phyloP scores from a whole-genome alignment of 2,888 invertebrate genomes.

The Habrosyne pyritoides region DNA sequence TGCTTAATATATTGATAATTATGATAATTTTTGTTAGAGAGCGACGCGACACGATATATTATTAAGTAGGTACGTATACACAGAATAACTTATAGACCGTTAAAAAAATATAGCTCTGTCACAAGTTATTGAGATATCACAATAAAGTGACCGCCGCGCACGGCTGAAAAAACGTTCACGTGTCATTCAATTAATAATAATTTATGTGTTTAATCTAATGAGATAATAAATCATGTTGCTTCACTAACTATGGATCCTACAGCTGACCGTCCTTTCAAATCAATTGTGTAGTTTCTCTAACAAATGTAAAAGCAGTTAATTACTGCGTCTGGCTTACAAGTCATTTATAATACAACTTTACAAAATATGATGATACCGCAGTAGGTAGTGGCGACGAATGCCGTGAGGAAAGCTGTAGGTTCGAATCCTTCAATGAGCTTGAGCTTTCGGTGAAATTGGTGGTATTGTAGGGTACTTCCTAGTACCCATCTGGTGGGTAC shows the following conservation, averaged over 20 bases:
- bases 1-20: slow-evolving; percentile 4
- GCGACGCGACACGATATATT: background rate
- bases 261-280: background rate
- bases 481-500: too few species aligned
- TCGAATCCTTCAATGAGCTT: too few species aligned
- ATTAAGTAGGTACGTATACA: background rate
- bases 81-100: too few species aligned
- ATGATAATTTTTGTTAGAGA: background rate
- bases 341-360: too few species aligned
- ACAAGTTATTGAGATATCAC: too few species aligned
- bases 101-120: too few species aligned
- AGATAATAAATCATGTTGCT: background rate
- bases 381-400: too few species aligned
- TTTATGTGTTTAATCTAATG: background rate
- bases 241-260: background rate
- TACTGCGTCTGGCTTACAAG: background rate
- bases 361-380: too few species aligned
- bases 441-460: too few species aligned
- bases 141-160: too few species aligned
- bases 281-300: background rate
- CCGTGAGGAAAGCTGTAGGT: too few species aligned
- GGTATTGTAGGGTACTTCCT: too few species aligned
- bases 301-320: background rate
- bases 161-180: background rate
- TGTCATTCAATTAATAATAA: background rate